Evolutionary conservation across 2,797 vertebrate genomes (phyloP), one percentile per base, ranked within the genome.

Genomic region (Neosilurus hyrtlii): DNA sequence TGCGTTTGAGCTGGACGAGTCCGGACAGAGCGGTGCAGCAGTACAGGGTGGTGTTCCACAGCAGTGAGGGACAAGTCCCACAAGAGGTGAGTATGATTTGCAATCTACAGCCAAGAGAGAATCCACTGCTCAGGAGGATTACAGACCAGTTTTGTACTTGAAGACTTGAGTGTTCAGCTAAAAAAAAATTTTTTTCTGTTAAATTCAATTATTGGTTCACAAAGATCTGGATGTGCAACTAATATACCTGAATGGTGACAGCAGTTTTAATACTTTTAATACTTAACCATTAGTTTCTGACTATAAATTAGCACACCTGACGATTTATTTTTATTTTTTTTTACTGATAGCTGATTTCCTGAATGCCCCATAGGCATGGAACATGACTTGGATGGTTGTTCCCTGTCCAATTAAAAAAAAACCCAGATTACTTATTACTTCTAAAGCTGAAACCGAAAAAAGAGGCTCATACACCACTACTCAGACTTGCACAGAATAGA

Each of bases 41-140:
- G 90, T 97, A 97, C 84, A 91, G 95, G 70, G 90, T 98, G 80
- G 93, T 97, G 30, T 98, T 96, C 90, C 95, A 94, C 65, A 96
- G 95, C 1, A 95, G 95, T 0, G 95, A 95, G 87, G 95, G 96
- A 0, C 94, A 95, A 18, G 90, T 54, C 43, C 91, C 95, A 22
- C 93, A 92, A 76, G 97, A 99, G 97, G 98, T 99, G 86, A 93
- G 94, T 18, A 54, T 67, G 30, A 72, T 4, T 18, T 26, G 26
- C 7, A 1, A 10, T 3, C 4, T 26, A 49, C 9, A 78, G 22
- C 43, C 43, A 26, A 7, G 37, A 65, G n/a, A 51, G 22, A 63
- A 62, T 62, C 61, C 35, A 78, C 15, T 26, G 4, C n/a, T 43
- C 35, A 61, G 56, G 14, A 43, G 30, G 20, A 61, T 76, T 30